phyloP scores from a whole-genome alignment of 2,113 vertebrate species.

The Phyllostomus discolor region DNA sequence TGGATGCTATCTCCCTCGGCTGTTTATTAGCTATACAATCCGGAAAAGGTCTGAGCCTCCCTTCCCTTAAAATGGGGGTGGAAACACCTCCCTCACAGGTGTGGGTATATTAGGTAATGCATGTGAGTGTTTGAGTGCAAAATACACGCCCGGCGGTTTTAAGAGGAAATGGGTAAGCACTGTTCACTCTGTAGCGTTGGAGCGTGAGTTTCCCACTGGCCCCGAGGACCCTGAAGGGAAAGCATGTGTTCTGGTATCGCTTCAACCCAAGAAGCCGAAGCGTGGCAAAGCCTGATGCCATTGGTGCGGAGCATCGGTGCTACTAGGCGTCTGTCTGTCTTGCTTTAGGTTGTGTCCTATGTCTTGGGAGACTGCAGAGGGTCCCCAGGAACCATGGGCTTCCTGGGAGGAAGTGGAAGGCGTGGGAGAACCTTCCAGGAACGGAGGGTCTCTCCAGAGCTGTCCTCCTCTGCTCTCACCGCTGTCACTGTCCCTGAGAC shows the following conservation, averaged over 20 bases:
- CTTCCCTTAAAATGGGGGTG: background rate
- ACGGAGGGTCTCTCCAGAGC: background rate
- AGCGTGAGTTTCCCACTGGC: background rate
- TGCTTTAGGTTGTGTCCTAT: background rate
- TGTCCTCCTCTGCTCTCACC: background rate
- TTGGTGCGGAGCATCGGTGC: too few relatives aligned
- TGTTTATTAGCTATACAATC: background rate
- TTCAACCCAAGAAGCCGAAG: background rate
- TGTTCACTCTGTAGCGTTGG: background rate
- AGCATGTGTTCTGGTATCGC: background rate
- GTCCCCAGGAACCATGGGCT: background rate
- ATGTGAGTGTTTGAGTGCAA: background rate
- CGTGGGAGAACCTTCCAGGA: background rate
- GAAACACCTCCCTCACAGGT: background rate
- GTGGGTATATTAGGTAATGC: background rate
- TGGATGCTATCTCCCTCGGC: background rate
- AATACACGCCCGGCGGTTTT: background rate
- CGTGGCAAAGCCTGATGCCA: background rate
- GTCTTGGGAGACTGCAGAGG: background rate
- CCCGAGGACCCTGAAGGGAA: background rate
- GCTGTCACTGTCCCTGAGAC: background rate
- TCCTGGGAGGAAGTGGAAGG: background rate
- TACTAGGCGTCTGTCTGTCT: background rate
- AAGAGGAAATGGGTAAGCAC: too few relatives aligned
- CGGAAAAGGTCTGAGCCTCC: background rate